Conservation (phyloP, 1,140 invertebrate genomes). For the Ladona fulva region DNA sequence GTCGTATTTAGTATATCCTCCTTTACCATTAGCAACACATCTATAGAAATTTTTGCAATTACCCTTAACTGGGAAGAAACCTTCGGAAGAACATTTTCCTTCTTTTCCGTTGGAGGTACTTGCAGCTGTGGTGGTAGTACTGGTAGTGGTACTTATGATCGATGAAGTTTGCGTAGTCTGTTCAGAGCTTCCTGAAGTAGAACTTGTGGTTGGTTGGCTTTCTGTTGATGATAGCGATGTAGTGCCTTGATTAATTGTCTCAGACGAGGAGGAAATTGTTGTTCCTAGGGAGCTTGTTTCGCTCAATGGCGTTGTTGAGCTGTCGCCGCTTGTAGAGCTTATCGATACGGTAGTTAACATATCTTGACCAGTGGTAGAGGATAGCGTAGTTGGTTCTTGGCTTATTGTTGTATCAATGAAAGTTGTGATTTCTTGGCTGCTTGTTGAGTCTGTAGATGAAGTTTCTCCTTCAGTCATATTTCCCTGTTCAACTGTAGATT, state of each 20-base stretch:
- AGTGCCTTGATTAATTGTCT: neutral
- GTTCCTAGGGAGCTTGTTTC: slow-evolving; percentile 19
- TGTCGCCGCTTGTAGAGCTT: neutral
- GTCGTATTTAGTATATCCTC: slow-evolving; percentile 50
- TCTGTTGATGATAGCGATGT: neutral
- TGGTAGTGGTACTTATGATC: neutral
- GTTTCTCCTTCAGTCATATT: neutral
- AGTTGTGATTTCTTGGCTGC: slow-evolving; percentile 24
- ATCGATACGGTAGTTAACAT: neutral
- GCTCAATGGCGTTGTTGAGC: neutral
- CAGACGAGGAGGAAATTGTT: slow-evolving; percentile 1
- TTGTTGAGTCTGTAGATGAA: slow-evolving; percentile 25
- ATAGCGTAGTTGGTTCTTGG: slow-evolving; percentile 21
- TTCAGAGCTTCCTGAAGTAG: neutral
- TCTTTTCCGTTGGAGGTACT: neutral
- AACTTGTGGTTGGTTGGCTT: neutral
- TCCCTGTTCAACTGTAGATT: slow-evolving; percentile 25
- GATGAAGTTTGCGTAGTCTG: neutral
- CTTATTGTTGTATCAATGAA: slow-evolving; percentile 8
- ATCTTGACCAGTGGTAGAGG: neutral
- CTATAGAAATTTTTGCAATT: slow-evolving; percentile 69
- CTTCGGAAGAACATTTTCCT: slow-evolving; percentile 40
- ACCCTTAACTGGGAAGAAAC: slow-evolving; percentile 51
- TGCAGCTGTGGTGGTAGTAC: neutral
- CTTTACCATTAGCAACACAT: slow-evolving; percentile 53